These are phyloP conservation scores for Poecile atricapillus DNA, from an alignment of 2,113 vertebrate genomes.

Conservation along the genomic window DNA sequence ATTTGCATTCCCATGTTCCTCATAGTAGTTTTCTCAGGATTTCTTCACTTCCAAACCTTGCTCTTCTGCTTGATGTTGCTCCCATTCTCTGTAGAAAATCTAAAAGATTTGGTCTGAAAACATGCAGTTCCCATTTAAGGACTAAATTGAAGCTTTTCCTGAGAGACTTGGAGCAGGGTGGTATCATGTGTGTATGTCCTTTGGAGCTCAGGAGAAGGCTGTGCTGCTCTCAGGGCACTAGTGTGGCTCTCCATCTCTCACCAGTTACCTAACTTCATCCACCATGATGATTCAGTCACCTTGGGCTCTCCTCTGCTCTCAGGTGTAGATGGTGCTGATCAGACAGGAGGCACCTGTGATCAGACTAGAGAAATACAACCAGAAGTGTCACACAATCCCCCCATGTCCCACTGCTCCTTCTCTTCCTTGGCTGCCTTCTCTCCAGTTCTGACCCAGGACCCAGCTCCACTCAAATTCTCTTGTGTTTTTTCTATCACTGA, in stretches of 20 bases:
- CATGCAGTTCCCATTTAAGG: not conserved
- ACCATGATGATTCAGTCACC: not conserved
- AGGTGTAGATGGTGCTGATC: not conserved
- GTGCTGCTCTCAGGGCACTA: not conserved
- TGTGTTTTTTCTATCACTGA: not conserved
- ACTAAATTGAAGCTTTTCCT: not conserved
- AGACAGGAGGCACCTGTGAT: not conserved
- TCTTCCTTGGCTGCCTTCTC: not conserved
- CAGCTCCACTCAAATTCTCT: not conserved
- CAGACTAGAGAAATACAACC: not conserved
- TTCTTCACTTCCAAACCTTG: not conserved
- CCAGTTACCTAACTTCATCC: not conserved
- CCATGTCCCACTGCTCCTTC: not conserved
- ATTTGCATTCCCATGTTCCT: not conserved
- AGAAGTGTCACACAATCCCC: fast-evolving
- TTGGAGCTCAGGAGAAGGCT: not conserved
- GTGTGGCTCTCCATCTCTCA: not conserved
- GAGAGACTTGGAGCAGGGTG: not conserved
- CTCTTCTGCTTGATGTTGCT: not conserved
- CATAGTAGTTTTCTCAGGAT: not conserved
- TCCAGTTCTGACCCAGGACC: not conserved
- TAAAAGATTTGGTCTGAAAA: not conserved
- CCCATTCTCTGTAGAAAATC: not conserved
- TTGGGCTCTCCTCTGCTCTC: not conserved
- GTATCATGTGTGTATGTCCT: not conserved